These are phyloP conservation scores for Sylvietta virens DNA, from an alignment of 2,113 vertebrate species.

Conservation along the genomic window DNA sequence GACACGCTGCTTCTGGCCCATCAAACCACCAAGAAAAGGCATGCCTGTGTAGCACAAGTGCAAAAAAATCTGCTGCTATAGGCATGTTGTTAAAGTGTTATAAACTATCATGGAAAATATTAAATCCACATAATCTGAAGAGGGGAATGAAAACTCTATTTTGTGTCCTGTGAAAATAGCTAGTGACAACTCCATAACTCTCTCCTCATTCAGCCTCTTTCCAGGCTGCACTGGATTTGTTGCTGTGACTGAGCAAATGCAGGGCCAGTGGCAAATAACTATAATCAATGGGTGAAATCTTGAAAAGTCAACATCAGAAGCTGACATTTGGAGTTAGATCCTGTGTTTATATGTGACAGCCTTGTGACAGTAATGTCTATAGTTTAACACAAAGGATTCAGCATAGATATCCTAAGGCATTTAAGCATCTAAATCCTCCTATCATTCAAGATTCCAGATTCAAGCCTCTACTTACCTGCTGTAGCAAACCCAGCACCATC, in stretches of 20 bases:
- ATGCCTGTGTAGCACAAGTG: fast-evolving
- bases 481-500: background rate
- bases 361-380: background rate
- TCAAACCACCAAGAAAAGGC: background rate
- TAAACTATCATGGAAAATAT: background rate
- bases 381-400: background rate
- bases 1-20: background rate
- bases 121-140: background rate
- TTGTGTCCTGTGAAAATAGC: background rate
- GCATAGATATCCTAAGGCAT: background rate
- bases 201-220: background rate
- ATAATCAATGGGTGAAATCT: background rate
- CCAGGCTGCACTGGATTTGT: background rate
- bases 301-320: background rate
- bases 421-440: background rate
- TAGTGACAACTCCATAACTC: background rate
- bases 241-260: background rate
- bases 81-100: background rate
- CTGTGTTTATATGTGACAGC: background rate
- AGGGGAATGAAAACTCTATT: background rate
- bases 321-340: background rate
- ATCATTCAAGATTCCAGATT: background rate
- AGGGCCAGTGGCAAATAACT: background rate
- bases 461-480: background rate
- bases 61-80: background rate